Conservation (phyloP, 1,140 invertebrate genomes). For the Sweltsa coloradensis region DNA sequence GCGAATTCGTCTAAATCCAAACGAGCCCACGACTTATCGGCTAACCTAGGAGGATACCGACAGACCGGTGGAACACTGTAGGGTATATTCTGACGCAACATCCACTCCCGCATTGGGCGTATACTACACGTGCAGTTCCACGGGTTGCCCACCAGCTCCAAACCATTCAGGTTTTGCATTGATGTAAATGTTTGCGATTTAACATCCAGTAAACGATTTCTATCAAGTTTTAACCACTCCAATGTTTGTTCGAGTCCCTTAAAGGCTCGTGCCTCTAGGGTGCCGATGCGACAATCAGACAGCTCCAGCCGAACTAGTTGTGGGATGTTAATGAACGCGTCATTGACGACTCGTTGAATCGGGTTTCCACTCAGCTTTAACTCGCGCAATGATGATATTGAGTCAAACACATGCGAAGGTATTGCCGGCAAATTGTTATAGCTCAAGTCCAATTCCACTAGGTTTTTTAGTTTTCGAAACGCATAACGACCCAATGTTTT, state of each 20-base stretch:
- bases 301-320: constrained; percentile 61
- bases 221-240: constrained; percentile 62
- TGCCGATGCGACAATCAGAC: constrained; percentile 49
- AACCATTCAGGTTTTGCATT: constrained; percentile 52
- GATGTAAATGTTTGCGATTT: constrained; percentile 47
- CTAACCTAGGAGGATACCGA: constrained; percentile 42
- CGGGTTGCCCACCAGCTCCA: constrained; percentile 61
- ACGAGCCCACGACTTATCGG: constrained; percentile 53
- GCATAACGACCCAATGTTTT: constrained; percentile 46
- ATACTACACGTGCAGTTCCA: constrained; percentile 72
- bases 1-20: constrained; percentile 68
- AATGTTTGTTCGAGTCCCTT: constrained; percentile 52
- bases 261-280: constrained; percentile 56
- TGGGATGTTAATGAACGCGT: constrained; percentile 51
- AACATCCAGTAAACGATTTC: constrained; percentile 54
- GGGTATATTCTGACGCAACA: constrained; percentile 61
- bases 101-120: constrained; percentile 62
- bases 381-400: constrained; percentile 59
- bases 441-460: constrained; percentile 68
- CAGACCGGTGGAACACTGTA: constrained; percentile 55
- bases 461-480: constrained; percentile 54
- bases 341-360: constrained; percentile 49
- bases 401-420: constrained; percentile 54
- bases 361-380: constrained; percentile 59
- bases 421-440: constrained; percentile 51